These are phyloP conservation scores for Laothoe populi DNA, from an alignment of 2,888 invertebrate species.

Conservation along the genomic window DNA sequence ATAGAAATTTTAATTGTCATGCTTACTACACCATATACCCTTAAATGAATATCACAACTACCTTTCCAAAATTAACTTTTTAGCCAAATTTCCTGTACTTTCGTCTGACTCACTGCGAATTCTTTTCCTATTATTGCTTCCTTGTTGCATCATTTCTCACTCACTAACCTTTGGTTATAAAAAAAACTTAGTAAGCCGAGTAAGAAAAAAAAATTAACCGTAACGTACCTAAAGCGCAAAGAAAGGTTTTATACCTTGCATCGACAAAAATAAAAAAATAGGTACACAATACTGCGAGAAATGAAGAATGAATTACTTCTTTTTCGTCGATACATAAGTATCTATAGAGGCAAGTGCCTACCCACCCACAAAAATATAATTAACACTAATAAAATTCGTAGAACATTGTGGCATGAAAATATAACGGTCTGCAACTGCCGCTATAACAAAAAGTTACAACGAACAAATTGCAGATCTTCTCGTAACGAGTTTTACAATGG, in stretches of 20 bases:
- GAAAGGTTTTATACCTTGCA: too few species aligned
- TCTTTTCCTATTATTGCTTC: conserved; percentile 61
- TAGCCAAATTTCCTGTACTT: conserved; percentile 60
- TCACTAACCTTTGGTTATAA: conserved; percentile 43
- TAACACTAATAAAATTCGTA: neutral
- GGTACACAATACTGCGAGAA: too few species aligned
- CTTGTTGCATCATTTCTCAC: conserved; percentile 46
- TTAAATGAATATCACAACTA: conserved; percentile 41
- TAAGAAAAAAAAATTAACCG: neutral
- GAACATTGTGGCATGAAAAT: neutral
- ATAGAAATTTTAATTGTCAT: neutral
- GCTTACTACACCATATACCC: neutral
- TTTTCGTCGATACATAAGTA: neutral
- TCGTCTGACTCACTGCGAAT: conserved; percentile 64
- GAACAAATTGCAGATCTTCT: conserved; percentile 8
- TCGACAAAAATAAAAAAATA: too few species aligned
- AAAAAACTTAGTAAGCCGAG: conserved; percentile 27
- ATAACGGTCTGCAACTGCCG: conserved; percentile 1
- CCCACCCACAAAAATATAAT: neutral
- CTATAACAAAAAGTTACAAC: neutral
- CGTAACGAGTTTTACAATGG: neutral
- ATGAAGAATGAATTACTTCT: neutral
- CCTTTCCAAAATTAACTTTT: conserved; percentile 66
- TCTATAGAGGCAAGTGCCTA: too few species aligned
- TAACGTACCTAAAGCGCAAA: too few species aligned